A percentile compares a stretch with the other conserved stretches of the same genome.
phyloP scores from a whole-genome alignment of 1,140 invertebrate genomes.

The Hormaphis cornu region DNA sequence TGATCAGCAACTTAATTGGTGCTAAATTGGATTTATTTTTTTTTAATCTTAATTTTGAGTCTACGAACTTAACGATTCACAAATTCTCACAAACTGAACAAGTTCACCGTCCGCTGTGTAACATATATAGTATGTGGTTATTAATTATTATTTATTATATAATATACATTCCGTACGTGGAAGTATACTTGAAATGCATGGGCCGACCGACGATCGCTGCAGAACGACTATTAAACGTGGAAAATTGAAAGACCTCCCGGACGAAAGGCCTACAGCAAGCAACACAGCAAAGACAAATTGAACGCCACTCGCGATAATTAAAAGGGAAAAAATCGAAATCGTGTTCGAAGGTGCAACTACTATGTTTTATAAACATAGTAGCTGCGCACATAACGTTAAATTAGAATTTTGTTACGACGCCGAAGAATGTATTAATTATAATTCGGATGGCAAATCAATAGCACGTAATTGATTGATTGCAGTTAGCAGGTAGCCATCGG shows the following conservation, averaged over 20 bases:
- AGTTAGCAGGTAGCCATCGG: slow-evolving; percentile 13
- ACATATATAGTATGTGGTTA: too few relatives aligned
- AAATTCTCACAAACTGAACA: too few relatives aligned
- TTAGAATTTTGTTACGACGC: background rate
- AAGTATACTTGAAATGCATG: too few relatives aligned
- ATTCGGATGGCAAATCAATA: slow-evolving; percentile 8
- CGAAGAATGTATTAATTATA: slow-evolving; percentile 2
- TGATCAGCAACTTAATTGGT: too few relatives aligned
- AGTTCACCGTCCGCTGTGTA: too few relatives aligned
- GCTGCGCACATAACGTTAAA: background rate
- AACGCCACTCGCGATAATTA: slow-evolving; percentile 23
- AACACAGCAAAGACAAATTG: slow-evolving; percentile 9
- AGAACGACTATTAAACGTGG: background rate
- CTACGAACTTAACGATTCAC: too few relatives aligned
- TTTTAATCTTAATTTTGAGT: too few relatives aligned
- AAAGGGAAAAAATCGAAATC: background rate
- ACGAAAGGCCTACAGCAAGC: too few relatives aligned
- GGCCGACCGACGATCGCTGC: too few relatives aligned
- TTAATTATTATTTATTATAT: too few relatives aligned
- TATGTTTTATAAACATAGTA: background rate
- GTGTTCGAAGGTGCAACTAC: background rate
- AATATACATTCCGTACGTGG: too few relatives aligned
- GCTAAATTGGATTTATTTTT: too few relatives aligned
- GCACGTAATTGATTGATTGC: slow-evolving; percentile 24
- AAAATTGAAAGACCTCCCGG: slow-evolving; percentile 11